phyloP scores from a whole-genome alignment of 2,797 vertebrate genomes.

The Gouania willdenowi region DNA sequence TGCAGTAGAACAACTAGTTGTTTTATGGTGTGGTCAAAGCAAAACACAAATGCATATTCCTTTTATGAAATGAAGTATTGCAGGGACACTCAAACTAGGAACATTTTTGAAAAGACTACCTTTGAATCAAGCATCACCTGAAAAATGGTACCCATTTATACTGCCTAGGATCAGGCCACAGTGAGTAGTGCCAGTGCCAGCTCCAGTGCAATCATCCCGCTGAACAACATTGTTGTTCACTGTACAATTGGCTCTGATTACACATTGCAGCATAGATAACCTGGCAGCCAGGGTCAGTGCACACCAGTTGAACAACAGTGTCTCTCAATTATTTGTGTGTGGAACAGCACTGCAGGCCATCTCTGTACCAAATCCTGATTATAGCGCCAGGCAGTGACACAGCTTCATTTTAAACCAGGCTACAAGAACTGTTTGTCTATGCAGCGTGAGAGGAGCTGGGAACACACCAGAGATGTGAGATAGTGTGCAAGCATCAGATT shows the following conservation, averaged over 20 bases:
- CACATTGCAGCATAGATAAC: not conserved
- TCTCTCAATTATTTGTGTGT: conserved; percentile 29
- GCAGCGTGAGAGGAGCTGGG: conserved; percentile 50
- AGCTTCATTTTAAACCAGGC: conserved; percentile 22
- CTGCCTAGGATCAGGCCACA: too few relatives aligned
- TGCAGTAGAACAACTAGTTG: too few relatives aligned
- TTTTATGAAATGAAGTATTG: too few relatives aligned
- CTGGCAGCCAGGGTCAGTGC: conserved; percentile 1
- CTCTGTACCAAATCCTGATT: conserved; percentile 15
- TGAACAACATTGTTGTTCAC: conserved; percentile 3
- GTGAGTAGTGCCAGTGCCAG: not conserved
- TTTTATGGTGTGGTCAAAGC: too few relatives aligned
- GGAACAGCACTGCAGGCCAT: conserved; percentile 20
- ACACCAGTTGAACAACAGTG: not conserved
- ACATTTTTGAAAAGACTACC: too few relatives aligned
- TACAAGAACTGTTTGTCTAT: conserved; percentile 54
- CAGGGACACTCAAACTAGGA: too few relatives aligned
- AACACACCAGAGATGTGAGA: conserved; percentile 30
- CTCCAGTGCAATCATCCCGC: not conserved
- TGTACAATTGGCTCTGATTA: not conserved
- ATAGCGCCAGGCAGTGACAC: conserved; percentile 13
- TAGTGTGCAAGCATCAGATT: conserved; percentile 53
- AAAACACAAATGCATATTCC: too few relatives aligned
- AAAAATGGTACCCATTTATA: too few relatives aligned
- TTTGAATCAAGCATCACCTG: too few relatives aligned